phyloP scores from a whole-genome alignment of 1,140 invertebrate species.

The Drosophila prosaltans region DNA sequence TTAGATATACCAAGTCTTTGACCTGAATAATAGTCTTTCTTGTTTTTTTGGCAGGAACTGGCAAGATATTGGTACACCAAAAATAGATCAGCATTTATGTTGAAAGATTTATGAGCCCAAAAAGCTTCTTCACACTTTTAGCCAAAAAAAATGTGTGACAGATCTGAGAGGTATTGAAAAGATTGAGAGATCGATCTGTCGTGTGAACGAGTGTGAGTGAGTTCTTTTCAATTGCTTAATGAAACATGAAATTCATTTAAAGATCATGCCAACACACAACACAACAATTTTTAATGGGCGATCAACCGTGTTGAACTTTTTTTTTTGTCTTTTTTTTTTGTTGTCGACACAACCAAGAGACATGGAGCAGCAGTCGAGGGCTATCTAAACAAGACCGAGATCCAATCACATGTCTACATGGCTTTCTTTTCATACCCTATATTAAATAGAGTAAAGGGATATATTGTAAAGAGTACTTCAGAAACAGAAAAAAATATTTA shows the following conservation, averaged over 20 bases:
- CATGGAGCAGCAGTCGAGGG: slow-evolving; percentile 27
- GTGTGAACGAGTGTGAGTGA: slow-evolving; percentile 39
- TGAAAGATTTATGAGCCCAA: slow-evolving; percentile 57
- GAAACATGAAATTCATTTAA: slow-evolving; percentile 61
- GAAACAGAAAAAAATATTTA: neutral
- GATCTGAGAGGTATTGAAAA: slow-evolving; percentile 27
- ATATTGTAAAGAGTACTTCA: neutral
- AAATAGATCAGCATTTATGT: slow-evolving; percentile 60
- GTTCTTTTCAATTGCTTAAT: slow-evolving; percentile 47
- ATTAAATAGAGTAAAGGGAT: neutral
- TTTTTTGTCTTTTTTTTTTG: slow-evolving; percentile 18
- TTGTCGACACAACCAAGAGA: slow-evolving; percentile 18
- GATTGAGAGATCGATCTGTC: slow-evolving; percentile 1
- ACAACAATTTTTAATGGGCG: slow-evolving; percentile 56
- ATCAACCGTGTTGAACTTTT: slow-evolving; percentile 59
- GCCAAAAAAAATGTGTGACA: slow-evolving; percentile 36
- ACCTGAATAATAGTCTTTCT: slow-evolving; percentile 35
- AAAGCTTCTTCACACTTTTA: slow-evolving; percentile 27
- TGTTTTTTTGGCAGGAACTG: slow-evolving; percentile 31
- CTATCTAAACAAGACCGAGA: slow-evolving; percentile 29
- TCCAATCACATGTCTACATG: slow-evolving; percentile 34
- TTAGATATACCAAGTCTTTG: slow-evolving; percentile 39
- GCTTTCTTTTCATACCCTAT: slow-evolving; percentile 48
- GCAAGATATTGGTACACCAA: slow-evolving; percentile 33
- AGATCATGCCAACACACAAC: slow-evolving; percentile 15